Conservation (phyloP, 2,113 vertebrate genomes). For the Pituophis catenifer region DNA sequence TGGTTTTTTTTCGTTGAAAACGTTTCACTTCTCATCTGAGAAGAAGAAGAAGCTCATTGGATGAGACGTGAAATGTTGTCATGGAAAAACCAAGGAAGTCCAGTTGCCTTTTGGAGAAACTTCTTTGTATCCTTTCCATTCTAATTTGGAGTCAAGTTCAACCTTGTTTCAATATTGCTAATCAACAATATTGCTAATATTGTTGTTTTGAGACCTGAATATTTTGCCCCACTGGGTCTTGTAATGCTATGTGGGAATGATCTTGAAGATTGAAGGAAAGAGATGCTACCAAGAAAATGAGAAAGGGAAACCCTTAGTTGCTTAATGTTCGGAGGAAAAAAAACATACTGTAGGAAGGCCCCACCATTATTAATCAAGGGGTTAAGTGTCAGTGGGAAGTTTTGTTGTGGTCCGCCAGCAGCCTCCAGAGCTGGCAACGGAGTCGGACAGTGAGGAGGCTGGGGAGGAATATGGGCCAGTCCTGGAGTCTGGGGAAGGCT, state of each 20-base stretch:
- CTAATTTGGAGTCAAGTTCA: not conserved
- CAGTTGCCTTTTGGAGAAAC: not conserved
- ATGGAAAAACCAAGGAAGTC: not conserved
- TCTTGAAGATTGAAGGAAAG: not conserved
- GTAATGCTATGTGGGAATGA: not conserved
- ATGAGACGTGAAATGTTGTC: not conserved
- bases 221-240: not conserved
- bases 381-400: too few relatives aligned
- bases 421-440: too few relatives aligned
- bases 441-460: too few relatives aligned
- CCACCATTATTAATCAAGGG: too few relatives aligned
- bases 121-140: not conserved
- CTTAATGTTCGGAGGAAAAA: too few relatives aligned
- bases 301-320: too few relatives aligned
- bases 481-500: too few relatives aligned
- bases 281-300: too few relatives aligned
- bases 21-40: not conserved
- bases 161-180: not conserved
- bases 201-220: not conserved
- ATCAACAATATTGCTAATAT: not conserved
- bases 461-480: too few relatives aligned
- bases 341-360: too few relatives aligned
- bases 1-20: not conserved
- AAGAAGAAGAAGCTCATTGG: not conserved
- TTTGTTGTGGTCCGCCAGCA: too few relatives aligned